Evolutionary conservation across 92 coral and sea anemone genomes (phyloP), one percentile per base, ranked within the genome.

Genomic region (Desmophyllum pertusum): DNA sequence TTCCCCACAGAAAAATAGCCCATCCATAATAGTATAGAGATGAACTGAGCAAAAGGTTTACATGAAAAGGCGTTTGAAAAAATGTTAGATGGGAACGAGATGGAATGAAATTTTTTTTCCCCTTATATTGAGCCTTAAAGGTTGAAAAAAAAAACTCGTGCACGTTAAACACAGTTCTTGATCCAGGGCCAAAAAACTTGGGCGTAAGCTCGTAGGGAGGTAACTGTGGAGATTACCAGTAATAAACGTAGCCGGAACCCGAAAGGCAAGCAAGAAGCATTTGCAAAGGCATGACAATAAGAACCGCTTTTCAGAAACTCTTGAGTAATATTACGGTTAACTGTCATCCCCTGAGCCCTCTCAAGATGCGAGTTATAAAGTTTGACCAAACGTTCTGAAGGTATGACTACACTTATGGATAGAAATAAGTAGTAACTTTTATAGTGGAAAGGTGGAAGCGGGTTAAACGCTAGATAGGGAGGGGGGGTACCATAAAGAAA

Each of bases 51-150:
- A 29, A 88, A 89, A 11, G 52, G 86, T 7, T 25, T 48, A 64
- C 89, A 89, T 3, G 92, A 85, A 23, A 53, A 21, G 39, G 81
- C 66, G 69, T 84, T 85, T 3, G 21, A 14, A 53, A 78, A 85
- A 18, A 73, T 48, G 14, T 59, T 48, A 11, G 5, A 73, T 21
- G 92, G 92, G 18, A 89, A 81, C 8, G 27, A 14, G 2, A 30
- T 50, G 1, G 38, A 64, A 64, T 33, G 15, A 64, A 75, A 75
- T 23, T 33, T 30, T n/a, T n/a, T 15, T 76, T 67, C 57, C 68
- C 67, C 19, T 27, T 52, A 52, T 2, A 76, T 7, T 76, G 8
- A 2, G 68, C 81, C 31, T 57, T 48, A 52, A 76, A 53, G 81
- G 57, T 9, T 52, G 81, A n/a, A n/a, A n/a, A n/a, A 52, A 76